phyloP scores from a whole-genome alignment of 2,797 vertebrate genomes.

The Vespertilio murinus region DNA sequence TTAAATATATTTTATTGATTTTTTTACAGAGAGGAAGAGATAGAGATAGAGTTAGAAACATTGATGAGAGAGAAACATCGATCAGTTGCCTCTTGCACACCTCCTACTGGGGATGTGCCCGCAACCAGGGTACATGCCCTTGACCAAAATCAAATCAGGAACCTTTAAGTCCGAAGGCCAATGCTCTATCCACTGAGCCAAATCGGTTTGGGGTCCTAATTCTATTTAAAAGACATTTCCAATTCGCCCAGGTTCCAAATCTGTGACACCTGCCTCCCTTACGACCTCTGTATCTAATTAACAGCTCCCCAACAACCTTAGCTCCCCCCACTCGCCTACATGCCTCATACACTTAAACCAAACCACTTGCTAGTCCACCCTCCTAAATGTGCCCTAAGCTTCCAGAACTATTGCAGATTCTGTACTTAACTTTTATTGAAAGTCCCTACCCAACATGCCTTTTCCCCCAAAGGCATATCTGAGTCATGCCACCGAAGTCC shows the following conservation, averaged over 20 bases:
- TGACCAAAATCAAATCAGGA: no score
- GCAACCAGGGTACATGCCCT: no score
- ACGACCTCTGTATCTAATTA: background rate
- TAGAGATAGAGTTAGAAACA: no score
- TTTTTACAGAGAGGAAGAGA: no score
- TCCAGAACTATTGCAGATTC: background rate
- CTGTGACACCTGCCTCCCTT: background rate
- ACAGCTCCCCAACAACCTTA: background rate
- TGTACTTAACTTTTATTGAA: background rate
- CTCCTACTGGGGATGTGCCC: no score
- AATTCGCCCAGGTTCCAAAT: background rate
- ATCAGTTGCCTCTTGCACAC: no score
- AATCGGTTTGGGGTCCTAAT: no score
- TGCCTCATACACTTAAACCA: background rate
- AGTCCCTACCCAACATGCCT: background rate
- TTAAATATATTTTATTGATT: no score
- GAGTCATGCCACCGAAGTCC: conserved; percentile 19
- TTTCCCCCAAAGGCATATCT: background rate
- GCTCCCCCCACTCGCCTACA: background rate
- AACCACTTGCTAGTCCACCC: background rate
- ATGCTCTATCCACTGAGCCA: no score
- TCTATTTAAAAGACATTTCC: background rate
- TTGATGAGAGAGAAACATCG: no score
- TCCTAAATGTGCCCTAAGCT: background rate
- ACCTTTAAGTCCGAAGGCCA: no score